These are phyloP conservation scores for Entomyzon cyanotis DNA, from an alignment of 2,113 vertebrate genomes.

Conservation along the genomic window DNA sequence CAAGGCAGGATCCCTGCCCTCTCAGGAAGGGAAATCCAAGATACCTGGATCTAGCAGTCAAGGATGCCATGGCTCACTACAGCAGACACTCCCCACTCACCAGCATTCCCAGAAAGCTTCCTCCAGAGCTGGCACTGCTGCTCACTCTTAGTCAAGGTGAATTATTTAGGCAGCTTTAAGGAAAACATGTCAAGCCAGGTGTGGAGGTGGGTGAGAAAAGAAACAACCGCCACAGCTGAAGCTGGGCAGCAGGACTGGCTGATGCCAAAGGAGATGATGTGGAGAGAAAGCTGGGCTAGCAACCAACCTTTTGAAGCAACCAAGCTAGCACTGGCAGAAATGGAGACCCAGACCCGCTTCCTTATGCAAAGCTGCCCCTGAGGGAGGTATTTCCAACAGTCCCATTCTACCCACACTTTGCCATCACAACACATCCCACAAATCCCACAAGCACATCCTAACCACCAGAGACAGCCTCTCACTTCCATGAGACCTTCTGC, in stretches of 20 bases:
- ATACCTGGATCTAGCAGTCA: not conserved
- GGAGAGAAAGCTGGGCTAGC: not conserved
- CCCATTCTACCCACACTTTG: not conserved
- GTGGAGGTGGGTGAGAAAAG: not conserved
- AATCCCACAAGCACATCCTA: not conserved
- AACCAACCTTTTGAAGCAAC: not conserved
- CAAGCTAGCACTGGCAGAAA: not conserved
- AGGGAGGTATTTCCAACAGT: not conserved
- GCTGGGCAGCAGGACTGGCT: accelerated
- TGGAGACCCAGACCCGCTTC: accelerated
- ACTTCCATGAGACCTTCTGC: not conserved
- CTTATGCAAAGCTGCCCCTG: not conserved
- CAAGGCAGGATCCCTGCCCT: not conserved
- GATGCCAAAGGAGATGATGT: not conserved
- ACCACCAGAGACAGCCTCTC: accelerated
- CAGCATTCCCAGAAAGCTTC: not conserved
- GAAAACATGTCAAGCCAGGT: not conserved
- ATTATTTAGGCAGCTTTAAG: slow-evolving; percentile 21
- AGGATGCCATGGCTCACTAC: accelerated
- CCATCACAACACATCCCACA: not conserved
- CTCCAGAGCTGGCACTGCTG: not conserved
- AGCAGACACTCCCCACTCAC: not conserved
- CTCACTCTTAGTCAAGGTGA: not conserved
- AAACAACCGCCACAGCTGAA: not conserved
- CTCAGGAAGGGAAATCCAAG: not conserved